These are phyloP conservation scores for Pectinophora gossypiella DNA, from an alignment of 1,140 invertebrate genomes.

Conservation along the genomic window DNA sequence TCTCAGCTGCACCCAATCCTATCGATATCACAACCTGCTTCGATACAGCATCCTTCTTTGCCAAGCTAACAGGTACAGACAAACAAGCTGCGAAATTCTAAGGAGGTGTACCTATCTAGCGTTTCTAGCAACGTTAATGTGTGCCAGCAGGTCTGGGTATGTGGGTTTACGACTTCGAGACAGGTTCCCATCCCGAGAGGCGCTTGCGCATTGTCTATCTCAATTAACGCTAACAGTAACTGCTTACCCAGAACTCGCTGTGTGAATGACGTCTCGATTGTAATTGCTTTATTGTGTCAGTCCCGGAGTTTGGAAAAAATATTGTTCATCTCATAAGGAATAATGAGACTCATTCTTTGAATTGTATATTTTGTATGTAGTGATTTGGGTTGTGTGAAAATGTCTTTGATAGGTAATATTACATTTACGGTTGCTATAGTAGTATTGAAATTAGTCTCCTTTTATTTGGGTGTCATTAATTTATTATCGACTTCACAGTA, in stretches of 20 bases:
- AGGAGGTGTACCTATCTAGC: neutral
- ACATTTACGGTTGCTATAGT: too few relatives aligned
- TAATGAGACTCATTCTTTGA: neutral
- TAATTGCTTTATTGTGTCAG: neutral
- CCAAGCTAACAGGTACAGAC: too few relatives aligned
- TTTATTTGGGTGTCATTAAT: too few relatives aligned
- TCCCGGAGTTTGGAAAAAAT: neutral
- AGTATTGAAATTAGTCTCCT: too few relatives aligned
- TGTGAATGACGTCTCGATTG: slow-evolving; percentile 24
- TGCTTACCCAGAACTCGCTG: slow-evolving; percentile 42
- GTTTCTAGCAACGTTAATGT: slow-evolving; percentile 1
- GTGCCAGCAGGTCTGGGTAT: slow-evolving; percentile 46
- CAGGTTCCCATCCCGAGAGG: slow-evolving; percentile 36
- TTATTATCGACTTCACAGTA: too few relatives aligned
- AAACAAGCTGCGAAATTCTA: too few relatives aligned
- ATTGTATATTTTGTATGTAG: too few relatives aligned
- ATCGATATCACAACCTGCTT: too few relatives aligned
- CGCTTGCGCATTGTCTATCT: slow-evolving; percentile 38
- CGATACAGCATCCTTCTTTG: too few relatives aligned
- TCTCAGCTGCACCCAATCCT: too few relatives aligned
- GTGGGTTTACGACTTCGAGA: slow-evolving; percentile 54
- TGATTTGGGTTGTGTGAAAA: too few relatives aligned
- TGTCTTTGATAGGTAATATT: too few relatives aligned
- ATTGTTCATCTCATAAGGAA: neutral
- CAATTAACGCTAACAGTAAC: slow-evolving; percentile 52